Evolutionary conservation across 1,140 invertebrate species (phyloP).

Genomic region (Cotesia glomerata): DNA sequence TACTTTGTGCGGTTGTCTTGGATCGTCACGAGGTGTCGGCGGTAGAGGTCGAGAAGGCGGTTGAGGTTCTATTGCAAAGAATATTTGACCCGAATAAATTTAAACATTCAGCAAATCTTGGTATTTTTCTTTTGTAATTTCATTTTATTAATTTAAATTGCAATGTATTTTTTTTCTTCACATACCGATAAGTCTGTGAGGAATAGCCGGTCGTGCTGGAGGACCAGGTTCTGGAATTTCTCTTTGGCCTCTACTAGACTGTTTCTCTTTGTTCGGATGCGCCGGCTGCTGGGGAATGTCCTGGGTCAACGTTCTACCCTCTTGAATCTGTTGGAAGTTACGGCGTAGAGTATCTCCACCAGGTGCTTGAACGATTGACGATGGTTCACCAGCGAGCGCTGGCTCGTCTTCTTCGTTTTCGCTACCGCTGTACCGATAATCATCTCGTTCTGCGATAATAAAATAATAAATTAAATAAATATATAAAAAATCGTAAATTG

Average conservation of each 20-base stretch:
- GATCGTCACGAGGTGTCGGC: slow-evolving; percentile 78
- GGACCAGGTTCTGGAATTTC: slow-evolving; percentile 80
- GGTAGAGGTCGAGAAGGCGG: slow-evolving; percentile 80
- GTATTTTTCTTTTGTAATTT: neutral
- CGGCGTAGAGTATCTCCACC: slow-evolving; percentile 90
- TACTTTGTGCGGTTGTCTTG: slow-evolving; percentile 67
- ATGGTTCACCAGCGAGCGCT: slow-evolving; percentile 83
- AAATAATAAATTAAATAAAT: neutral
- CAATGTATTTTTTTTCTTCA: slow-evolving; percentile 10
- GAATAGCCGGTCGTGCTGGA: slow-evolving; percentile 82
- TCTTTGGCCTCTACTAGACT: slow-evolving; percentile 61
- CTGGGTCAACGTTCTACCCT: slow-evolving; percentile 74
- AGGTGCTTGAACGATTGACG: slow-evolving; percentile 87
- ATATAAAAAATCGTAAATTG: neutral
- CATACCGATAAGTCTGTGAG: slow-evolving; percentile 82
- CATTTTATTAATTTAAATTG: neutral
- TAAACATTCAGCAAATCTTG: slow-evolving; percentile 24
- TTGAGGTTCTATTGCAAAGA: slow-evolving; percentile 66
- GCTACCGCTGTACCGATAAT: slow-evolving; percentile 85
- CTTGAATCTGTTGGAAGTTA: slow-evolving; percentile 97
- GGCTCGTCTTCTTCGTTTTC: slow-evolving; percentile 90
- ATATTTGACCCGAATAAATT: slow-evolving; percentile 19
- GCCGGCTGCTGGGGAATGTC: slow-evolving; percentile 64
- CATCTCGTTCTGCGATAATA: slow-evolving; percentile 69
- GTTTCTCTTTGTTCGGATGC: slow-evolving; percentile 64